Evolutionary conservation across 53 echinoderm and acorn worm species (phyloP).

Genomic region (Antedon mediterranea): DNA sequence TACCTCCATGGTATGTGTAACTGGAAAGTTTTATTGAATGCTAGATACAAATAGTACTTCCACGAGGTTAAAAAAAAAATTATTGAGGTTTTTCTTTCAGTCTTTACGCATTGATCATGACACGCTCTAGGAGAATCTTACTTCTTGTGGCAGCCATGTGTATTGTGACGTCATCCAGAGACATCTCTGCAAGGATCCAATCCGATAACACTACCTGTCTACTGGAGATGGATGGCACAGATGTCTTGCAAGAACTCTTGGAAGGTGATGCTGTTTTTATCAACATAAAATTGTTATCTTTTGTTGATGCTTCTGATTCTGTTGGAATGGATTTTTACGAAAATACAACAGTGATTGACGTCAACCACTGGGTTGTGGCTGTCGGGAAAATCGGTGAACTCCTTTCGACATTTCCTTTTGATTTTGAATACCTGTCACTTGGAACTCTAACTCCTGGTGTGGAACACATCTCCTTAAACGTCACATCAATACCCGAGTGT

Average conservation of each 20-base stretch:
- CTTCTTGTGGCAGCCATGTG: neutral
- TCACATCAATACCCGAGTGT: slow-evolving; percentile 20
- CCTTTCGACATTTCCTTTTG: slow-evolving; percentile 63
- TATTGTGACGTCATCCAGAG: neutral
- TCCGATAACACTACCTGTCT: neutral
- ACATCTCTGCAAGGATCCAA: neutral
- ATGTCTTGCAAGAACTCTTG: neutral
- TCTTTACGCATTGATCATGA: neutral
- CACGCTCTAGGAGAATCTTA: neutral
- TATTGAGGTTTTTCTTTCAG: neutral
- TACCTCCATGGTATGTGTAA: too few relatives aligned
- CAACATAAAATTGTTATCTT: neutral
- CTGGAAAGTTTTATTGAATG: too few relatives aligned
- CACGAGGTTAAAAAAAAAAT: too few relatives aligned
- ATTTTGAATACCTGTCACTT: slow-evolving; percentile 63
- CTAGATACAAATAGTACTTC: too few relatives aligned
- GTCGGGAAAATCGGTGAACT: slow-evolving; percentile 52
- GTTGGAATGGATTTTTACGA: slow-evolving; percentile 5
- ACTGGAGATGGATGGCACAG: neutral
- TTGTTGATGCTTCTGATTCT: neutral
- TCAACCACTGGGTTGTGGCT: slow-evolving; percentile 59
- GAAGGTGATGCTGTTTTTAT: neutral
- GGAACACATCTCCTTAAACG: slow-evolving; percentile 11
- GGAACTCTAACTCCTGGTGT: slow-evolving; percentile 53
- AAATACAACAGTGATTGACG: slow-evolving; percentile 40